phyloP scores from a whole-genome alignment of 2,888 invertebrate species.

The Phengaris alcon region DNA sequence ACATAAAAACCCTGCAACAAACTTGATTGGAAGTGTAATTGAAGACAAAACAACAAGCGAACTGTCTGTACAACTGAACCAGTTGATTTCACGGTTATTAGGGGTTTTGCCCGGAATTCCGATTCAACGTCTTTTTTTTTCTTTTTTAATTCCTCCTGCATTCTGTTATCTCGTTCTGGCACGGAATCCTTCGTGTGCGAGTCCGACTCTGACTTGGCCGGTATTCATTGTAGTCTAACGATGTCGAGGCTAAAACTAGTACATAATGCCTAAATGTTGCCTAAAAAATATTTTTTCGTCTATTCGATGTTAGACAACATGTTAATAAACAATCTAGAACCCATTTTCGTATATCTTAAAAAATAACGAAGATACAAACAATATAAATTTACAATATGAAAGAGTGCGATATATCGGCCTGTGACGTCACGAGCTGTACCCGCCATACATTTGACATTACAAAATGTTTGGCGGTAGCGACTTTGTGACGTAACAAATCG shows the following conservation, averaged over 20 bases:
- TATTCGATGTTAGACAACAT: too few species aligned
- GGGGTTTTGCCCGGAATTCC: not conserved
- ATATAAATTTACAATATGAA: too few species aligned
- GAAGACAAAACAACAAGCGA: constrained; percentile 11
- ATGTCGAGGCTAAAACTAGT: not conserved
- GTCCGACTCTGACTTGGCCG: too few species aligned
- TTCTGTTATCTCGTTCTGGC: not conserved
- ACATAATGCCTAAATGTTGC: not conserved
- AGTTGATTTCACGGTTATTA: constrained; percentile 24
- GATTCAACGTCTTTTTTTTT: not conserved
- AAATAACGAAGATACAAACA: too few species aligned
- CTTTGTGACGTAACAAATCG: too few species aligned
- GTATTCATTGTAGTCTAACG: not conserved
- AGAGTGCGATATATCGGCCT: too few species aligned
- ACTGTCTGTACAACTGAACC: constrained; percentile 20
- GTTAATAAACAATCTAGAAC: too few species aligned
- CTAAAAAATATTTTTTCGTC: too few species aligned
- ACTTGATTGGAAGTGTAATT: constrained; percentile 9
- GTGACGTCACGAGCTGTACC: too few species aligned
- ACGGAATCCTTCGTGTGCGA: not conserved
- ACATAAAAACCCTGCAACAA: not conserved
- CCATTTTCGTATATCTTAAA: too few species aligned
- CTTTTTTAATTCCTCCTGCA: constrained; percentile 11
- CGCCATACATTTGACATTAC: too few species aligned
- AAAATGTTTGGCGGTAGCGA: too few species aligned